Conservation (phyloP, 1,140 invertebrate species). For the Papilio dardanus region DNA sequence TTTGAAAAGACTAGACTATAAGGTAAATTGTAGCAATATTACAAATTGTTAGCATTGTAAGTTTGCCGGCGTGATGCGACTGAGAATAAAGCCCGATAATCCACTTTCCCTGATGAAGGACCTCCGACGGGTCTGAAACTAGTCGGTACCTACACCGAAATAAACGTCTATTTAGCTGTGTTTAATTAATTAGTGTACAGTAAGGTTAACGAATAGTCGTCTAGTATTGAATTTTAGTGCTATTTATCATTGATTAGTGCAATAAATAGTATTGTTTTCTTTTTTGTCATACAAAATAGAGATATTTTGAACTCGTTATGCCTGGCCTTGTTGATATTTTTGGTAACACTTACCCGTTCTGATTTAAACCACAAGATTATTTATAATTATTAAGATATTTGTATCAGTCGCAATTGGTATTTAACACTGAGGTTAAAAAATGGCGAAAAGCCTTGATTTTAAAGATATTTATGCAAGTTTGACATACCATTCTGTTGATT, state of each 20-base stretch:
- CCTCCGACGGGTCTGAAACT: too few species aligned
- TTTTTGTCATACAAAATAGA: not conserved
- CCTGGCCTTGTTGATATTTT: too few species aligned
- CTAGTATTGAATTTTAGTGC: not conserved
- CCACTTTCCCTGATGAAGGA: too few species aligned
- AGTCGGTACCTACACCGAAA: too few species aligned
- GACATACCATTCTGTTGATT: conserved; percentile 4
- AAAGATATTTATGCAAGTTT: conserved; percentile 20
- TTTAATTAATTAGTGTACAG: too few species aligned
- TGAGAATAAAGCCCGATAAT: too few species aligned
- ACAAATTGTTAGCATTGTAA: not conserved
- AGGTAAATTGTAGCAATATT: not conserved
- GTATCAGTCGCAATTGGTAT: not conserved
- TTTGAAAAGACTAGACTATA: conserved; percentile 6
- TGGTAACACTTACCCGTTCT: too few species aligned
- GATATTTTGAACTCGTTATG: too few species aligned
- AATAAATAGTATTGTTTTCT: not conserved
- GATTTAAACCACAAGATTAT: too few species aligned
- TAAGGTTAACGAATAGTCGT: not conserved
- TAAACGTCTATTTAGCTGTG: too few species aligned
- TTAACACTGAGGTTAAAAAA: conserved; percentile 8
- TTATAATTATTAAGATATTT: not conserved
- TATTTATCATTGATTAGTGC: not conserved
- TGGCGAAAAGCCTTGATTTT: conserved; percentile 8
- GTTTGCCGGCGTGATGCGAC: too few species aligned